Evolutionary conservation across 2,113 vertebrate species (phyloP), one percentile per base, ranked within the genome.

Genomic region (Arenaria interpres): DNA sequence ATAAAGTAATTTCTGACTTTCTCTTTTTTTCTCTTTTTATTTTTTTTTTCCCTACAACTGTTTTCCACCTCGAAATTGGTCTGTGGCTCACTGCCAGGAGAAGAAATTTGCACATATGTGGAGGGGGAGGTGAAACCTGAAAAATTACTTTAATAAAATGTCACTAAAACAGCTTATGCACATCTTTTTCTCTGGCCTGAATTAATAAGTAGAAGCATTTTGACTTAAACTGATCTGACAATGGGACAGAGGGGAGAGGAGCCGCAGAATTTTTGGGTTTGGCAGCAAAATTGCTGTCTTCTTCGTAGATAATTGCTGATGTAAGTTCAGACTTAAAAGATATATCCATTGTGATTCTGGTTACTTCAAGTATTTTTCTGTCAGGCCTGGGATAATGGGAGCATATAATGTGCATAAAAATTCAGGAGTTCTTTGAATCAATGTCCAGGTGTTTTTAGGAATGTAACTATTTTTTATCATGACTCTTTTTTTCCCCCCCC

Each of bases 111-210:
- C 66, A 71, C 86, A 39, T 97, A 66, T 59, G 39, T 74, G 59
- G 48, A 54, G 43, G 66, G 53, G 78, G 45, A 87, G 64, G 67
- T 71, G 64, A 92, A 96, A 91, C 37, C 33, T 96, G 95, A 97
- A 96, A 95, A 96, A 96, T 91, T 79, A 69, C 62, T 88, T 77
- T 63, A 94, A 93, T 96, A 94, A 95, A 93, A 85, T 82, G 77
- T 94, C 87, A 89, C 84, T 92, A 54, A 91, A 91, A 15, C 23
- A 62, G 67, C 86, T 88, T 66, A 75, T 76, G 54, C 62, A 25
- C 39, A 72, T 89, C n/a, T 75, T 82, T 94, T 89, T 73, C 33
- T 89, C 77, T 85, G 59, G n/a, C 56, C 60, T 66, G 74, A 92
- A 79, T 91, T 85, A 79, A 78, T 85, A 76, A 85, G 41, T 64